Conservation (phyloP, 2,888 invertebrate species). For the Monopis laevigella region DNA sequence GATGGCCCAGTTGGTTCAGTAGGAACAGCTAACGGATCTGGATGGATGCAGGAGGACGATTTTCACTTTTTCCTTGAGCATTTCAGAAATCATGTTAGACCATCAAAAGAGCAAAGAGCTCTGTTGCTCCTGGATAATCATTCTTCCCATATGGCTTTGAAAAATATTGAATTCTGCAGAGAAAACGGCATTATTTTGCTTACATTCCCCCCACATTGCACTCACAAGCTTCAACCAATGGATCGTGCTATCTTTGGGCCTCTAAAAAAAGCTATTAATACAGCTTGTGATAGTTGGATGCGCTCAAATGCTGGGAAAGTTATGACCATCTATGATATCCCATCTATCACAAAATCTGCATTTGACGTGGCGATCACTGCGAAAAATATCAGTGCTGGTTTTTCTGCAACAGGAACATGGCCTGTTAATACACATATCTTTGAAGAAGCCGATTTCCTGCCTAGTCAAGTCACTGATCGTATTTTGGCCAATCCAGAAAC, state of each 20-base stretch:
- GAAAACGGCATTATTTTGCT: slow-evolving; percentile 27
- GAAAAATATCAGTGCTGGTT: no score
- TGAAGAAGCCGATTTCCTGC: no score
- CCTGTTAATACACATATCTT: no score
- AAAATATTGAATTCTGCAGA: slow-evolving; percentile 25
- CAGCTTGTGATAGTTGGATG: no score
- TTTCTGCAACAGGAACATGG: no score
- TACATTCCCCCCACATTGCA: slow-evolving; percentile 30
- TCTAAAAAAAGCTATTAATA: slow-evolving; percentile 27
- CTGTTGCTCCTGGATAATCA: slow-evolving; percentile 17
- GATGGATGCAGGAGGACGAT: slow-evolving; percentile 20
- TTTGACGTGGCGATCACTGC: no score
- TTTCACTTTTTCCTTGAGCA: slow-evolving; percentile 16
- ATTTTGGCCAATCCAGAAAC: no score
- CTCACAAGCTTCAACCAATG: slow-evolving; percentile 31
- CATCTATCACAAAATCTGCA: no score
- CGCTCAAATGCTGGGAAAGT: slow-evolving; percentile 20
- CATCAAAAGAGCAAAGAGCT: slow-evolving; percentile 11
- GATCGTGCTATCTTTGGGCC: slow-evolving; percentile 29
- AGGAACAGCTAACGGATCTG: slow-evolving; percentile 20
- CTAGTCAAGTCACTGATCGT: no score
- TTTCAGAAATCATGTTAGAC: slow-evolving; percentile 14
- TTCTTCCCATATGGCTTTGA: slow-evolving; percentile 16
- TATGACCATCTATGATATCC: no score
- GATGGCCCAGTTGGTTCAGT: slow-evolving; percentile 25